Base-by-base conservation (phyloP, 2,888 invertebrate species). In the Limenitis camilla region DNA sequence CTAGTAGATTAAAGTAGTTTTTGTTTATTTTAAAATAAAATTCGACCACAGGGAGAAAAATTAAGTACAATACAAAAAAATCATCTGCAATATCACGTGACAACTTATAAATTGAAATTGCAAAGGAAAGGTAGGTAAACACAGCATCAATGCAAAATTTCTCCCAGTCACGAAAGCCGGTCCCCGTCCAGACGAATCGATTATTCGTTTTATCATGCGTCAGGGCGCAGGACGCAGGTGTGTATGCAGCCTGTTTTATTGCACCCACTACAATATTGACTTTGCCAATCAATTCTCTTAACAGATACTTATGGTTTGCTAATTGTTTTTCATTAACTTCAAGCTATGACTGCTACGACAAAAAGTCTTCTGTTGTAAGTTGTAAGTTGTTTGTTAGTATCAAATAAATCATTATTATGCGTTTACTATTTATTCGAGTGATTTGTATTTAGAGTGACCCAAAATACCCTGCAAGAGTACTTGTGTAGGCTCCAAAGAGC, bases 181-280 rank as follows among this genome's bases (percentile, higher is more conserved):
- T 61, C 58, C 69, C 60, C 61, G 77, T 76, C 81, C 81, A 82
- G 81, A 83, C 81, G 69, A 80, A 83, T 82, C 83, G 83, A 83
- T 83, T 76, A 66, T 69, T 69, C 65, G 76, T 71, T 72, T 75
- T 69, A 64, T 69, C 72, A 74, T 65, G 69, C 71, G 69, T 72
- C 67, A 67, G 61, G 63, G 61, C 64, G 58, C 65, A 66, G 61
- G 65, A 61, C 68, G 68, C 79, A 81, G 82, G 81, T 82, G 81
- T 72, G 63, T 58, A 55, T 62, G 73, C 55, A 29, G 69, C 65
- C 62, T 67, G 64, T 68, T 74, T 69, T 71, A 76, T 72, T 68
- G 63, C 70, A 53, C 10, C 39, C n/a, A 43, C 9, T 54, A 40
- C 31, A 46, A 40, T 45, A 40, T 44, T 35, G 44, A 49, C 42